phyloP scores from a whole-genome alignment of 64 coral and sea anemone genomes.

The Hydrozoanthus tunicans region DNA sequence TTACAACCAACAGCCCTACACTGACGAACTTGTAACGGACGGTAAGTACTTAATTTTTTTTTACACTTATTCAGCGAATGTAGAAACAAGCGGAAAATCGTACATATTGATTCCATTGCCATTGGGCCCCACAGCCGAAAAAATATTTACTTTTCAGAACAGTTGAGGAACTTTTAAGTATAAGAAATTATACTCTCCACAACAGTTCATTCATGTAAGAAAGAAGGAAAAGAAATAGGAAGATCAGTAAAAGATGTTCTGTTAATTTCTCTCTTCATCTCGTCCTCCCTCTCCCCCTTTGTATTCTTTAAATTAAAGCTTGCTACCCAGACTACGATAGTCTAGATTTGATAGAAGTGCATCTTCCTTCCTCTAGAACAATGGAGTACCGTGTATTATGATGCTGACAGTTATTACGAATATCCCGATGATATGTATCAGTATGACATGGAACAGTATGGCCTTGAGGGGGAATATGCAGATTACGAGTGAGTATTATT shows the following conservation, averaged over 20 bases:
- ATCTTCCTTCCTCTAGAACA: not conserved
- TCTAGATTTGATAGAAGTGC: too few species aligned
- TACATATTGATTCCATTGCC: too few species aligned
- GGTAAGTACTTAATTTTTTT: not conserved
- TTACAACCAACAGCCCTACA: not conserved
- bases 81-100: too few species aligned
- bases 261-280: not conserved
- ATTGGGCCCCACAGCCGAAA: too few species aligned
- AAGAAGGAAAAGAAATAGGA: not conserved
- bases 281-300: too few species aligned
- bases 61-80: too few species aligned
- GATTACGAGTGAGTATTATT: constrained; percentile 35
- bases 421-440: constrained; percentile 7
- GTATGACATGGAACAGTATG: constrained; percentile 20
- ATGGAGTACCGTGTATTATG: not conserved
- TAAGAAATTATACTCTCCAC: not conserved
- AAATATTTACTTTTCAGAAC: not conserved
- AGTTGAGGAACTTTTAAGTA: not conserved
- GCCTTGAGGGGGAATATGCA: not conserved
- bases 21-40: not conserved
- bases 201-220: not conserved
- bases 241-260: not conserved
- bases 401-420: not conserved
- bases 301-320: too few species aligned
- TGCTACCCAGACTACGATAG: too few species aligned